Evolutionary conservation across 2,113 vertebrate genomes (phyloP), one percentile per base, ranked within the genome.

Genomic region (Carlito syrichta): DNA sequence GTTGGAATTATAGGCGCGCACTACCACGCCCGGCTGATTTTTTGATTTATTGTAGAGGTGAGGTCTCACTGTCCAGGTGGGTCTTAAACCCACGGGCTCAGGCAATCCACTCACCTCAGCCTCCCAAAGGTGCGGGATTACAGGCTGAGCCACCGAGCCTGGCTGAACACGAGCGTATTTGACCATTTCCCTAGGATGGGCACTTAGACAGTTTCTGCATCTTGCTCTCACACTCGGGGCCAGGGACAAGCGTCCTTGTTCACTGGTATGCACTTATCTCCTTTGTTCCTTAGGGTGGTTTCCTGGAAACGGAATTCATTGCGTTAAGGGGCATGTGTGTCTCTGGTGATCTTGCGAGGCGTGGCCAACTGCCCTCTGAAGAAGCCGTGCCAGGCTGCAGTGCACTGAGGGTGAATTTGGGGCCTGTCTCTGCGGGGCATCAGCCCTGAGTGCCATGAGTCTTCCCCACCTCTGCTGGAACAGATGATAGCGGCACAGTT

Each of bases 391-490:
- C 78, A 9, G 76, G 89, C 38, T 1, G 19, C 23, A 2, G 4
- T n/a, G 30, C 23, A 4, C 32, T 19, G 0, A 27, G 23, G 32
- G 32, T 3, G 43, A 32, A 60, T 4, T 3, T 4, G 45, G 32
- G 63, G 6, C 63, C 0, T 1, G 2, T 56, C 13, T 35, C 16
- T 8, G 4, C n/a, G n/a, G 11, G 50, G 68, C 50, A 35, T 68
- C 25, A 40, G 12, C 8, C 8, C 19, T 0, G 13, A 1, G 0
- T 2, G 12, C 2, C n/a, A n/a, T n/a, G 8, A 5, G 6, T 40
- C 43, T 73, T 62, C 50, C 30, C 89, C 25, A 40, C 8, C 27
- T 52, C 76, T 54, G 66, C 43, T 0, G 56, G 27, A 63, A 38
- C 4, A 0, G 17, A 3, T 25, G 30, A 35, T 11, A 8, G 11